phyloP scores from a whole-genome alignment of 2,113 vertebrate genomes.

The Orycteropus afer region DNA sequence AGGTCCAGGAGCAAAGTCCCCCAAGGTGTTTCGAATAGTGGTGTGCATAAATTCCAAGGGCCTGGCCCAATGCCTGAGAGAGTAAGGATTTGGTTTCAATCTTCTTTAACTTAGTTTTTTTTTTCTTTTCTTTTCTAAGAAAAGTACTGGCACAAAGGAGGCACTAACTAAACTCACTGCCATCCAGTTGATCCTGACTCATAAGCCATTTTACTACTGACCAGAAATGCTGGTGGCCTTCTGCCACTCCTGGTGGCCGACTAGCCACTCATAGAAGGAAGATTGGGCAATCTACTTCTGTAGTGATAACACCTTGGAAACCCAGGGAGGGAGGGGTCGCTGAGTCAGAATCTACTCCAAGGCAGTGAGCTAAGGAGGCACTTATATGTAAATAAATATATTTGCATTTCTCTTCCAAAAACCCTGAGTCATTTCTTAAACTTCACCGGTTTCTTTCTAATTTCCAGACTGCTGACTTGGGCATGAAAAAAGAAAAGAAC shows the following conservation, averaged over 20 bases:
- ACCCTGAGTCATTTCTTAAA: not conserved
- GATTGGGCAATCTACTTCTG: no score
- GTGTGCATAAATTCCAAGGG: not conserved
- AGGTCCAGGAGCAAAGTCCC: not conserved
- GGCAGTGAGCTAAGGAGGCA: no score
- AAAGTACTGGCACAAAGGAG: not conserved
- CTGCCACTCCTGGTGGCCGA: no score
- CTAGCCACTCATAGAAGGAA: no score
- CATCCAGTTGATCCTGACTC: no score
- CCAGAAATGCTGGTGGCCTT: no score
- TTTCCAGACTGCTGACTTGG: not conserved
- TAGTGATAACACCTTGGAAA: no score
- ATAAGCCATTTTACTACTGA: no score
- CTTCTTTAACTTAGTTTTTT: not conserved
- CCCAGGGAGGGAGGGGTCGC: no score
- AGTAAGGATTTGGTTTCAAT: not conserved
- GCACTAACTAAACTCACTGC: not conserved
- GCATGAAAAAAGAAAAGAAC: not conserved
- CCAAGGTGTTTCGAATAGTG: not conserved
- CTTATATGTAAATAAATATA: conserved; percentile 27
- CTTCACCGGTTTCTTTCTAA: conserved; percentile 12
- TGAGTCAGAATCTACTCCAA: no score
- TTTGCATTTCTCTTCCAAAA: conserved; percentile 43
- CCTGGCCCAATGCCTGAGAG: not conserved
- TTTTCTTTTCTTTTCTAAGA: not conserved